These are phyloP conservation scores for Amphiprion clarkii DNA, from an alignment of 2,797 vertebrate species.

Conservation along the genomic window DNA sequence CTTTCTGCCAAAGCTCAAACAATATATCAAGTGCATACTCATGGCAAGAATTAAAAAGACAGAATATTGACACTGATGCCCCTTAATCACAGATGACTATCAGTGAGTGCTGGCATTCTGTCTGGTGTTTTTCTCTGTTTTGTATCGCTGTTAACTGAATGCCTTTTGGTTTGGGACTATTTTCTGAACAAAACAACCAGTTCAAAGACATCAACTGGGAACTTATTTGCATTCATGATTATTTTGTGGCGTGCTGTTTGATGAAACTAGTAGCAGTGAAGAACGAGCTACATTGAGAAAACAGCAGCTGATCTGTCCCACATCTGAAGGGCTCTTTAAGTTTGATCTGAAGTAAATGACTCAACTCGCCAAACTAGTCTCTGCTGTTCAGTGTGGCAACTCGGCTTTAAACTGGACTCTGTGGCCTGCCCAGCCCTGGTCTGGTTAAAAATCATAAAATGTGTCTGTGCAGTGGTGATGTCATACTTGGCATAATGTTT, in stretches of 20 bases:
- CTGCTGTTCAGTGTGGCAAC: conserved; percentile 42
- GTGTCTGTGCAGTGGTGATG: conserved; percentile 73
- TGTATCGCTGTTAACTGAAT: background rate
- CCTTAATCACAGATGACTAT: too few relatives aligned
- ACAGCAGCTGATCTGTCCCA: conserved; percentile 39
- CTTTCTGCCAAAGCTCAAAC: too few relatives aligned
- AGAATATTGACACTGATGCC: too few relatives aligned
- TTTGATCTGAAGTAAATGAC: conserved; percentile 45
- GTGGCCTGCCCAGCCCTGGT: conserved; percentile 57
- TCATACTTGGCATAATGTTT: conserved; percentile 81
- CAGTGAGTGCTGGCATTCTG: too few relatives aligned
- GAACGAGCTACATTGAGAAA: conserved; percentile 48
- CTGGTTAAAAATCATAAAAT: conserved; percentile 77
- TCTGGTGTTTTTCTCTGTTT: background rate
- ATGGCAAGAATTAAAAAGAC: too few relatives aligned
- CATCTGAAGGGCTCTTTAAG: conserved; percentile 20
- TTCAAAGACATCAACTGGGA: background rate
- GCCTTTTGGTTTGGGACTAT: background rate
- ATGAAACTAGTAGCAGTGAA: background rate
- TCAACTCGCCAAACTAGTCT: conserved; percentile 48
- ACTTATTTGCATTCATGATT: background rate
- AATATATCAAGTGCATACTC: too few relatives aligned
- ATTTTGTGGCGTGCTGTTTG: conserved; percentile 13
- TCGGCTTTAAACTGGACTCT: conserved; percentile 66
- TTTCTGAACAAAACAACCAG: background rate